Percentiles rank a stretch among this genome's conserved stretches.
Conservation (phyloP, 2,888 invertebrate genomes). For the Plebejus melissa region DNA sequence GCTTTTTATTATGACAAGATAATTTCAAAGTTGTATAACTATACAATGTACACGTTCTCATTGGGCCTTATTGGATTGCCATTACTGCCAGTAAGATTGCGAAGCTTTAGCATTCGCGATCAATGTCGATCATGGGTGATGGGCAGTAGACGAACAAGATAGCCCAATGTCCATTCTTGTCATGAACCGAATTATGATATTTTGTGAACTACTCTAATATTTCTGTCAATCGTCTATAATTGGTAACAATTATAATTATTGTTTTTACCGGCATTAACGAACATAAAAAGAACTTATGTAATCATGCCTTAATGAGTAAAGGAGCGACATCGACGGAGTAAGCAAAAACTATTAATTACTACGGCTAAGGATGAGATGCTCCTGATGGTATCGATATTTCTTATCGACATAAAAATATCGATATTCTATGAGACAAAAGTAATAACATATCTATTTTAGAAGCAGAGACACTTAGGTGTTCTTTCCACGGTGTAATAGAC, state of each 20-base stretch:
- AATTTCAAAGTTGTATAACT: neutral
- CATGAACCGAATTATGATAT: neutral
- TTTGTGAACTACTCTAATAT: neutral
- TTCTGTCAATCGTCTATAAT: neutral
- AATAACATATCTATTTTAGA: too few relatives aligned
- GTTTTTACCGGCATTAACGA: neutral
- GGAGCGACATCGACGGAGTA: neutral
- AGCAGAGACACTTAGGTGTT: neutral
- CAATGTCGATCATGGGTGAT: too few relatives aligned
- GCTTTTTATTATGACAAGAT: neutral
- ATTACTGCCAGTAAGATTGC: too few relatives aligned
- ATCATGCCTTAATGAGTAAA: conserved; percentile 3
- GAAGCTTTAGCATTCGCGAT: too few relatives aligned
- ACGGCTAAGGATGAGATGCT: neutral
- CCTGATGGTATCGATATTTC: neutral
- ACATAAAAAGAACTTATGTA: neutral
- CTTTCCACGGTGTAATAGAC: neutral
- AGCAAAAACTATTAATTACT: conserved; percentile 2
- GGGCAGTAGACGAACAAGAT: neutral
- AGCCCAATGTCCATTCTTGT: neutral
- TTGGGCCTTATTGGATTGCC: neutral
- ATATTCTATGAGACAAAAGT: too few relatives aligned
- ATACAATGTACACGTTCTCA: neutral
- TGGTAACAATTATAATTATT: neutral
- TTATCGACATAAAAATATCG: conserved; percentile 6